These are phyloP conservation scores for Caenorhabditis parvicauda DNA, from an alignment of 2,888 invertebrate species.

Conservation along the genomic window DNA sequence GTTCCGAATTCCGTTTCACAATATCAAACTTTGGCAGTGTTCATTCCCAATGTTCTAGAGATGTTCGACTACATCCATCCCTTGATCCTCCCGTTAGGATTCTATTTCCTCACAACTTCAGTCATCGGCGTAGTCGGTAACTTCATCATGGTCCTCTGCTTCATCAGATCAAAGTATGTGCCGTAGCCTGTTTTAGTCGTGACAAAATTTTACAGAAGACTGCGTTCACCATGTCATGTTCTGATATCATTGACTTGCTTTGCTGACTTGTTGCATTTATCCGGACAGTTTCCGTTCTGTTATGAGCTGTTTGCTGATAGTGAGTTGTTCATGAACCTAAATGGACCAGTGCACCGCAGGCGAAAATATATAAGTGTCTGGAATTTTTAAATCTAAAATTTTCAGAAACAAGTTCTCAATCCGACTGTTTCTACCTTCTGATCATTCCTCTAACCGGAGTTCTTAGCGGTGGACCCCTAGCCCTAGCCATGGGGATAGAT, in stretches of 20 bases:
- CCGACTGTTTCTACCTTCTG: slow-evolving; percentile 25
- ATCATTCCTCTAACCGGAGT: slow-evolving; percentile 22
- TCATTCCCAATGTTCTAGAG: too few species aligned
- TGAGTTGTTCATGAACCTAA: slow-evolving; percentile 1
- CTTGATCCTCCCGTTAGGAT: slow-evolving; percentile 26
- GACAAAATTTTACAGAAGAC: slow-evolving; percentile 10
- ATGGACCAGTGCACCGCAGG: too few species aligned
- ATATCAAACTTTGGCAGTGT: too few species aligned
- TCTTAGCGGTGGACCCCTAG: slow-evolving; percentile 25
- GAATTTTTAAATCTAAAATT: background rate
- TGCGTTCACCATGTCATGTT: slow-evolving; percentile 30
- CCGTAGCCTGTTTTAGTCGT: background rate
- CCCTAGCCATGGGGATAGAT: slow-evolving; percentile 30
- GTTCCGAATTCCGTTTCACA: too few species aligned
- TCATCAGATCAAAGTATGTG: slow-evolving; percentile 16
- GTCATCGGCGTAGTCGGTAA: slow-evolving; percentile 26
- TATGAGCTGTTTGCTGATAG: slow-evolving; percentile 25
- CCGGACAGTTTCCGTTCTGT: slow-evolving; percentile 30
- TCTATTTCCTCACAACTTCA: slow-evolving; percentile 24
- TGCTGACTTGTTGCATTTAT: slow-evolving; percentile 26
- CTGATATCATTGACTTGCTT: slow-evolving; percentile 25
- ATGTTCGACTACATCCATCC: slow-evolving; percentile 28
- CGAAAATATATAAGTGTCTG: background rate
- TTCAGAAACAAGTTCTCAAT: slow-evolving; percentile 22
- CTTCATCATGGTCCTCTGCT: slow-evolving; percentile 17